Conservation (phyloP, 2,888 invertebrate genomes). For the Stenoptilia bipunctidactyla region DNA sequence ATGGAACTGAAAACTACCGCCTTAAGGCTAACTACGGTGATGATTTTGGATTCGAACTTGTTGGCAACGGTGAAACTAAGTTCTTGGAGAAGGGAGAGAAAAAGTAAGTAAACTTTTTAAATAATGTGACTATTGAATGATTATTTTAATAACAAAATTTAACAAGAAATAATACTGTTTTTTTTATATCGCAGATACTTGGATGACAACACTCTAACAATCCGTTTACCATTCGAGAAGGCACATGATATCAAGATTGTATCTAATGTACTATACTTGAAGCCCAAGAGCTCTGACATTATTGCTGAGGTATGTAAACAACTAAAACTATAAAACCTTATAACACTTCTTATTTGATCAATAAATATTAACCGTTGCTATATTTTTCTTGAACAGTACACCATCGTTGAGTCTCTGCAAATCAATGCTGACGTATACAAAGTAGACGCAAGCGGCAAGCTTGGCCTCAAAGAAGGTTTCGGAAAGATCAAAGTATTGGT, state of each 20-base stretch:
- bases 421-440: constrained; percentile 69
- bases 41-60: constrained; percentile 37
- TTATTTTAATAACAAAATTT: neutral
- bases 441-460: constrained; percentile 45
- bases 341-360: neutral
- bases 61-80: constrained; percentile 44
- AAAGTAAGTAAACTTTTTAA: constrained; percentile 37
- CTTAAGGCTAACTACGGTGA: constrained; percentile 59
- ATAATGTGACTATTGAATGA: too few species aligned
- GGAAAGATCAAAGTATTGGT: constrained; percentile 46
- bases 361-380: neutral
- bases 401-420: constrained; percentile 43
- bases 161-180: neutral
- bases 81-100: constrained; percentile 35
- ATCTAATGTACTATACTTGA: constrained; percentile 34
- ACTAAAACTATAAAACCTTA: too few species aligned
- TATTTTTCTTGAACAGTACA: constrained; percentile 26
- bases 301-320: constrained; percentile 42
- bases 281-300: constrained; percentile 45
- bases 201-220: constrained; percentile 51
- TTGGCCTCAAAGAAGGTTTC: constrained; percentile 35
- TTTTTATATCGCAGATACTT: constrained; percentile 31
- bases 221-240: constrained; percentile 70
- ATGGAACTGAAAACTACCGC: constrained; percentile 40
- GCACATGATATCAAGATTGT: constrained; percentile 68